Conservation (phyloP, 1,140 invertebrate genomes). For the Nymphalis io region DNA sequence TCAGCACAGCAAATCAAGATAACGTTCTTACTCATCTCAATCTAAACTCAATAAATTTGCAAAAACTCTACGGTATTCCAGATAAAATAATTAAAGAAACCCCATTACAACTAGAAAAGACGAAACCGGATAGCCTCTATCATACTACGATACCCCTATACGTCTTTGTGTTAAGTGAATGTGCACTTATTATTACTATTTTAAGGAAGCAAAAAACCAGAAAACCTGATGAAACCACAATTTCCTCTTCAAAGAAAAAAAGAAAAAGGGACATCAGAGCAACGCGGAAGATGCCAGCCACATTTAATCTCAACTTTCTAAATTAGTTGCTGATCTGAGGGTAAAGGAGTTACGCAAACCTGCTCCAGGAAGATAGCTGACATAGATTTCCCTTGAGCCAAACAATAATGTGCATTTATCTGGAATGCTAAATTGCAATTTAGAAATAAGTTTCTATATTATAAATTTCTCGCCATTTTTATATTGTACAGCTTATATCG, state of each 20-base stretch:
- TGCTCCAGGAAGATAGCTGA: too few relatives aligned
- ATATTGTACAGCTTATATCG: too few relatives aligned
- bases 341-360: too few relatives aligned
- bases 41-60: constrained; percentile 3
- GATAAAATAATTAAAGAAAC: constrained; percentile 2
- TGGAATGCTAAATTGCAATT: too few relatives aligned
- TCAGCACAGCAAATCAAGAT: neutral
- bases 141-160: constrained; percentile 16
- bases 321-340: too few relatives aligned
- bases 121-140: neutral
- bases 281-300: neutral
- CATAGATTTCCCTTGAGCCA: too few relatives aligned
- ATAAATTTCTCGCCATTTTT: too few relatives aligned
- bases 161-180: neutral
- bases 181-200: too few relatives aligned
- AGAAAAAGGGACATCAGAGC: constrained; percentile 1
- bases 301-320: neutral
- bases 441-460: too few relatives aligned
- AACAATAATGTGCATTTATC: too few relatives aligned
- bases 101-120: neutral
- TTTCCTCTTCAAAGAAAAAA: neutral
- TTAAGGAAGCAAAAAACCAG: neutral
- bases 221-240: neutral
- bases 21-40: constrained; percentile 2
- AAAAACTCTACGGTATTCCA: neutral